A percentile compares a stretch with the other conserved stretches of the same genome.
phyloP scores from a whole-genome alignment of 2,888 invertebrate genomes.

The Drosophila yooni region DNA sequence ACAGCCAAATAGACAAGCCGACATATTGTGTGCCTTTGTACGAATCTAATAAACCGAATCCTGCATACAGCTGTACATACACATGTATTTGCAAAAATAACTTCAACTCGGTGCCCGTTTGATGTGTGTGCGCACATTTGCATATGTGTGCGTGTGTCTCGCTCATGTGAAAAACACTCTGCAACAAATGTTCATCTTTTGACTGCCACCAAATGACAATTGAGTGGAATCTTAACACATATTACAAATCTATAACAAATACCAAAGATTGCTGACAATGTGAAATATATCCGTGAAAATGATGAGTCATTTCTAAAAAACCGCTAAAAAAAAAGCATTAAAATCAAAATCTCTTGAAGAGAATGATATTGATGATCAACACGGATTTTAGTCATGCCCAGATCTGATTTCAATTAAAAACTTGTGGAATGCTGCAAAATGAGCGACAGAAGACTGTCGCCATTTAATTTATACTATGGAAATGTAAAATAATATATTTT shows the following conservation, averaged over 20 bases:
- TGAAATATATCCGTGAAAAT: neutral
- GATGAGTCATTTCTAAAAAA: neutral
- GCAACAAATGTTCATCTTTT: conserved; percentile 34
- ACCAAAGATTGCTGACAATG: neutral
- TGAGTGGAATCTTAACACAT: neutral
- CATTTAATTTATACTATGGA: neutral
- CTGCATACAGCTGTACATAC: conserved; percentile 39
- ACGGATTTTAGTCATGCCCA: neutral
- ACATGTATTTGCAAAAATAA: conserved; percentile 64
- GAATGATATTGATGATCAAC: neutral
- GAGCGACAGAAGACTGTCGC: neutral
- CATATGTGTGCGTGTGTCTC: conserved; percentile 42
- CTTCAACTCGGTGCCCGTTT: conserved; percentile 56
- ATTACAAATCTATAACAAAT: neutral
- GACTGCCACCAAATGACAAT: neutral
- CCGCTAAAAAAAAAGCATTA: no score
- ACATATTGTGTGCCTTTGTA: conserved; percentile 77
- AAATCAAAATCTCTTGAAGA: neutral
- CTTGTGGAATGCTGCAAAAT: neutral
- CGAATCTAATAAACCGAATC: conserved; percentile 79
- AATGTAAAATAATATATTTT: neutral
- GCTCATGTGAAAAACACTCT: conserved; percentile 48
- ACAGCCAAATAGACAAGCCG: conserved; percentile 48
- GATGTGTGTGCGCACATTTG: conserved; percentile 21
- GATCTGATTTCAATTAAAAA: neutral